Base-by-base conservation (phyloP, 2,113 vertebrate species). In the Furnarius figulus region DNA sequence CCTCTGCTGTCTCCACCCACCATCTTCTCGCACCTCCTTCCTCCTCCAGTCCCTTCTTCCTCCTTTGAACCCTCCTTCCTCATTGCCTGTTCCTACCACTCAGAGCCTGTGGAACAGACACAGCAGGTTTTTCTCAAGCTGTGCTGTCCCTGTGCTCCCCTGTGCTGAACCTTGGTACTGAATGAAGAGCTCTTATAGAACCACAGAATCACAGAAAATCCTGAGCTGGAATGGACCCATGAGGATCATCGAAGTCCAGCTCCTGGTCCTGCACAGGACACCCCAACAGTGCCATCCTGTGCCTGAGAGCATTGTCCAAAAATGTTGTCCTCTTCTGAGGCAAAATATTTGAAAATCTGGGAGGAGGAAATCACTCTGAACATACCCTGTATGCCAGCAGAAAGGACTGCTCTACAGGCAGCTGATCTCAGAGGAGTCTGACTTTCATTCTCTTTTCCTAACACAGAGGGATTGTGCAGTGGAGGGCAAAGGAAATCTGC, bases 381-480 rank as follows among this genome's bases (percentile, higher is more conserved):
- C 18, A 7, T 4, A 23, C 37, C 25, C 49, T n/a, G 42, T 24
- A 31, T 74, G 61, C 18, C 59, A 59, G n/a, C 53, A 78, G 78
- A 35, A 74, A 79, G 46, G 50, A 73, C 44, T 31, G 3, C 12
- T 21, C 58, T 22, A 17, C 30, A 62, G 70, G 37, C 72, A 71
- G 6, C 13, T 4, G 27, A 68, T 24, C 58, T 44, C 58, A 50
- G 30, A 6, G 6, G 12, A 46, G 20, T 52, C 47, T 18, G 52
- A 53, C 58, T 90, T 62, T 58, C 37, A 11, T 30, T 63, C 50
- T 7, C 28, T 21, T 30, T 14, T 80, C 46, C 47, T 39, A 50
- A 5, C 0, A 1, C 5, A 12, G 20, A 72, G 14, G 5, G 23
- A 12, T 2, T 86, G 21, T 1, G 3, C 2, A 59, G 42, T 10